These are phyloP conservation scores for Pseudolycoriella hygida DNA, from an alignment of 2,888 invertebrate species.

Conservation along the genomic window DNA sequence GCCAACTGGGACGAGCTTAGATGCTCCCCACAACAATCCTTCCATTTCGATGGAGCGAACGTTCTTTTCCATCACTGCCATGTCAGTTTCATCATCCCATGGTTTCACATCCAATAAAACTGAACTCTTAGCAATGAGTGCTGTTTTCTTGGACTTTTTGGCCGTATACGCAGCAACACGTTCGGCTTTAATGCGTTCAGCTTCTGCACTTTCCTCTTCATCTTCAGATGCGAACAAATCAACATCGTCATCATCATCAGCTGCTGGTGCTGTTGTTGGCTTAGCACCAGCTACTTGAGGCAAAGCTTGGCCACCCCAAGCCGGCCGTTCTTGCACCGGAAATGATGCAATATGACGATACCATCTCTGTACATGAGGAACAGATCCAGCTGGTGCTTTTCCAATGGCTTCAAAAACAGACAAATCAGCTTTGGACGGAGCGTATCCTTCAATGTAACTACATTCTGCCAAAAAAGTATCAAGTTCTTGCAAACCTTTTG, in stretches of 20 bases:
- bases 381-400: slow-evolving; percentile 47
- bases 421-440: slow-evolving; percentile 72
- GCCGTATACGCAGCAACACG: slow-evolving; percentile 81
- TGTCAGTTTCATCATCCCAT: slow-evolving; percentile 85
- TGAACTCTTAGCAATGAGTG: slow-evolving; percentile 85
- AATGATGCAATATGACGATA: slow-evolving; percentile 87
- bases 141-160: slow-evolving; percentile 90
- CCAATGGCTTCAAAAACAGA: slow-evolving; percentile 61
- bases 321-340: slow-evolving; percentile 49
- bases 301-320: slow-evolving; percentile 36
- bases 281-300: slow-evolving; percentile 45
- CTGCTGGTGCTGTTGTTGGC: slow-evolving; percentile 30
- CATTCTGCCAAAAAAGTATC: slow-evolving; percentile 65
- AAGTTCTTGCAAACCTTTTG: slow-evolving; percentile 64
- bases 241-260: slow-evolving; percentile 38
- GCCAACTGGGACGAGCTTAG: slow-evolving; percentile 85
- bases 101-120: slow-evolving; percentile 92
- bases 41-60: slow-evolving; percentile 78
- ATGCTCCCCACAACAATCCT: slow-evolving; percentile 91
- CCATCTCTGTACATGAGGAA: slow-evolving; percentile 70
- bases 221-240: slow-evolving; percentile 85
- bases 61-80: slow-evolving; percentile 62
- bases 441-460: slow-evolving; percentile 79
- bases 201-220: slow-evolving; percentile 74
- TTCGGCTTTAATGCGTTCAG: slow-evolving; percentile 69